phyloP scores from a whole-genome alignment of 2,797 vertebrate species.

The Sebastes nivosus region DNA sequence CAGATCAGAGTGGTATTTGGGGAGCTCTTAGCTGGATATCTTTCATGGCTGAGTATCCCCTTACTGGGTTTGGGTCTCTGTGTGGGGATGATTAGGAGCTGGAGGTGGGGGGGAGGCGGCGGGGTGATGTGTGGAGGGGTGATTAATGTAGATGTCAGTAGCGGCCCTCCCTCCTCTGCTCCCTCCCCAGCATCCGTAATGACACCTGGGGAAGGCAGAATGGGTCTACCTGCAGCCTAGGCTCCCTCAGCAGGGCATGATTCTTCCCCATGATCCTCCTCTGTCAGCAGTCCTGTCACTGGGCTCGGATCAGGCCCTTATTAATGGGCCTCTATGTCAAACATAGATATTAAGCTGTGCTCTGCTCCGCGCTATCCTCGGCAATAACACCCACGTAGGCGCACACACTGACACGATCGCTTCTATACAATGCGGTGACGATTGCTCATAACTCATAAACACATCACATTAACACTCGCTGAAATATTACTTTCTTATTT shows the following conservation, averaged over 20 bases:
- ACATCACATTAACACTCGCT: slow-evolving; percentile 36
- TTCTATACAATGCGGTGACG: slow-evolving; percentile 56
- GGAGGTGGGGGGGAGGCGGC: slow-evolving; percentile 43
- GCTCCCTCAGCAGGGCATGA: slow-evolving; percentile 80
- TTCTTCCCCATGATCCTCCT: slow-evolving; percentile 85
- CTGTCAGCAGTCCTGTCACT: slow-evolving; percentile 89
- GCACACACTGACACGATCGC: slow-evolving; percentile 42
- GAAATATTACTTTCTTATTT: slow-evolving; percentile 70
- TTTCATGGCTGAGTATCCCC: slow-evolving; percentile 78
- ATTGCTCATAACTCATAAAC: slow-evolving; percentile 57
- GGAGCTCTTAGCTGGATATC: slow-evolving; percentile 84
- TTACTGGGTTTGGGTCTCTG: slow-evolving; percentile 74
- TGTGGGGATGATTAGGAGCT: slow-evolving; percentile 80
- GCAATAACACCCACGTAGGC: slow-evolving; percentile 66
- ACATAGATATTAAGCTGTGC: slow-evolving; percentile 87
- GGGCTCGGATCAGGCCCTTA: slow-evolving; percentile 86
- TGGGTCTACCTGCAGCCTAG: slow-evolving; percentile 77
- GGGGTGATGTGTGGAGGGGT: slow-evolving; percentile 69
- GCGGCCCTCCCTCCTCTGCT: slow-evolving; percentile 58
- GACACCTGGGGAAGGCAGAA: slow-evolving; percentile 80
- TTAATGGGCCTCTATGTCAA: slow-evolving; percentile 89
- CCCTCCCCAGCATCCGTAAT: slow-evolving; percentile 81
- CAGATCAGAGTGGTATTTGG: slow-evolving; percentile 80
- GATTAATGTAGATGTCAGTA: slow-evolving; percentile 90
- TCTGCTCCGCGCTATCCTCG: slow-evolving; percentile 59